Base-by-base conservation (phyloP, 2,113 vertebrate genomes). In the Hemichromis elongatus region DNA sequence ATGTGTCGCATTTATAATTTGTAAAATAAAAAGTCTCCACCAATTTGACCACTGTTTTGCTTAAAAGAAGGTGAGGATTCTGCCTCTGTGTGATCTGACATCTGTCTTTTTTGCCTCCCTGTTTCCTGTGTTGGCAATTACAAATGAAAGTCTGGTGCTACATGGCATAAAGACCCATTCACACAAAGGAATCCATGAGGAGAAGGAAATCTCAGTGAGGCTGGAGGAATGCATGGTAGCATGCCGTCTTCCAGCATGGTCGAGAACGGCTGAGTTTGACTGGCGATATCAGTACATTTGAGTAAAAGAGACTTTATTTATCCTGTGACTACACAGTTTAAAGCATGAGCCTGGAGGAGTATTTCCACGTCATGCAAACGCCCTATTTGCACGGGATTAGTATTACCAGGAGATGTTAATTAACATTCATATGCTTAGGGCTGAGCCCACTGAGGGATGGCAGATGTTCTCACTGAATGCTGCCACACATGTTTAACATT, bases 251-350 rank as follows among this genome's bases (percentile, higher is more conserved):
- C 37, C 16, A 70, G 12, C 21, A 9, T 1, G 19, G n/a, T 7
- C n/a, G 2, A 37, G 0, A 37, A 35, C 10, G 2, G 0, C 57
- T 37, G 0, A 26, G 37, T 45, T 70, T 3, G 37, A 42, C 66
- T 21, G 9, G 40, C 45, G 13, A 45, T 47, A 26, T 47, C 66
- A 0, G 66, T 18, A 19, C 28, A 47, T 4, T 28, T 1, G 2
- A 47, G 21, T 70, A 70, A 70, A 70, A 26, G 37, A 45, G 5
- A 28, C 40, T 45, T 70, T 18, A 40, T 42, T 42, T 68, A 68
- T 26, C 37, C 66, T 70, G 66, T 0, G 21, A 45, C 40, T 10
- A 9, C 21, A 45, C 21, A 10, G 21, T 40, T 70, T 7, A 6
- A 73, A 73, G 19, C 42, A 19, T 50, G 24, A 11, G 45, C 8